These are phyloP conservation scores for Rhinogobio ventralis DNA, from an alignment of 2,797 vertebrate genomes.

Conservation along the genomic window DNA sequence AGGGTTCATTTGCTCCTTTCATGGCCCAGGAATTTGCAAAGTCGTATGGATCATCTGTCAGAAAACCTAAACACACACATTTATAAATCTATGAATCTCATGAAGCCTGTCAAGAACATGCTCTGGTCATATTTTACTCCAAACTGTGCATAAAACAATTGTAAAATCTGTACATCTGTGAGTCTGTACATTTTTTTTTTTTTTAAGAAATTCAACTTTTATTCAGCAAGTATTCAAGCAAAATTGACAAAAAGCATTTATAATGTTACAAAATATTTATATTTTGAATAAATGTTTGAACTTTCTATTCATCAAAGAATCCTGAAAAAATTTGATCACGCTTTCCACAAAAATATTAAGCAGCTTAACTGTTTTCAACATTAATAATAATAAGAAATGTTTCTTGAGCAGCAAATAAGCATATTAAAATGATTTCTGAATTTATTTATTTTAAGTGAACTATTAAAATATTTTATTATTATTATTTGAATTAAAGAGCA, in stretches of 20 bases:
- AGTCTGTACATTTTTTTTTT: too few relatives aligned
- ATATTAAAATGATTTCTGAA: not conserved
- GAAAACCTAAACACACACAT: conserved; percentile 77
- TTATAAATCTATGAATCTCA: not conserved
- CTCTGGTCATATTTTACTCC: not conserved
- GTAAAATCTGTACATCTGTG: too few relatives aligned
- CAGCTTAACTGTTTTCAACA: too few relatives aligned
- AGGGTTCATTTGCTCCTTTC: conserved; percentile 81
- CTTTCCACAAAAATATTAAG: too few relatives aligned
- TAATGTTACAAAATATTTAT: not conserved
- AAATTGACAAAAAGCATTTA: not conserved
- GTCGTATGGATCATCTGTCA: conserved; percentile 85
- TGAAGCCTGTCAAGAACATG: not conserved
- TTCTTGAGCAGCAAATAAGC: not conserved
- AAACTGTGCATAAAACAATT: not conserved
- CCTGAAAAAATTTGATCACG: too few relatives aligned
- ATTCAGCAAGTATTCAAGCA: not conserved
- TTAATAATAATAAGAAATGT: too few relatives aligned
- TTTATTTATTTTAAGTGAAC: not conserved
- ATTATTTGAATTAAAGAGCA: too few relatives aligned
- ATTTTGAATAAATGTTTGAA: too few relatives aligned
- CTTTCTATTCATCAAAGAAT: too few relatives aligned
- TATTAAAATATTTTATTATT: not conserved
- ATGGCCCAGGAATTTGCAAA: conserved; percentile 97
- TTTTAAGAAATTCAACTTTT: not conserved